These are phyloP conservation scores for Arctocebus calabarensis DNA, from an alignment of 2,797 vertebrate genomes.

Conservation along the genomic window DNA sequence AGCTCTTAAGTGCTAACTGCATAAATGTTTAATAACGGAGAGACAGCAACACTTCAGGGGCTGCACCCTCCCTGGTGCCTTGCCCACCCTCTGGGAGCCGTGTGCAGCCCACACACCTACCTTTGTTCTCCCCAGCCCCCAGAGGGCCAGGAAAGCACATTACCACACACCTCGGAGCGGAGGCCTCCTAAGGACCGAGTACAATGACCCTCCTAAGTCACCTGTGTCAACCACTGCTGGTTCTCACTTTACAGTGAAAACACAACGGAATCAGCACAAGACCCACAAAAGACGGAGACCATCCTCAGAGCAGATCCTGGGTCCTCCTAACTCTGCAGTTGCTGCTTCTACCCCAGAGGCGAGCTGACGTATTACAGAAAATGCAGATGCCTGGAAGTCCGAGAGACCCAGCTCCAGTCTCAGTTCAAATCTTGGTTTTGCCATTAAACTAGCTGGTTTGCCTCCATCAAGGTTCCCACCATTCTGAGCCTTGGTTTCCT, in stretches of 20 bases:
- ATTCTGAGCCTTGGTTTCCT: background rate
- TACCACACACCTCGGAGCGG: background rate
- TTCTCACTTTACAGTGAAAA: background rate
- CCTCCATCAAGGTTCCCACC: too few species aligned
- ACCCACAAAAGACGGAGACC: background rate
- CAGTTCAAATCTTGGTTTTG: background rate
- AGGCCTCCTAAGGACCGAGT: background rate
- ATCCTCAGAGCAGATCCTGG: background rate
- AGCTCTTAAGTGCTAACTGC: conserved; percentile 54
- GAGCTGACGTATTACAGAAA: fast-evolving
- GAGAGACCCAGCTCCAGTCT: background rate
- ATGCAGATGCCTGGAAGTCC: fast-evolving
- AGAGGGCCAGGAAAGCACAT: background rate
- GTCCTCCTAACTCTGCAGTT: background rate
- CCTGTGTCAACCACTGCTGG: background rate
- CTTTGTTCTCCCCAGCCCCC: background rate
- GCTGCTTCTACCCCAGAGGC: background rate
- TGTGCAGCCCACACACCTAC: fast-evolving
- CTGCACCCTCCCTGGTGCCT: background rate
- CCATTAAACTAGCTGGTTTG: background rate
- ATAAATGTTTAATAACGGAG: conserved; percentile 68
- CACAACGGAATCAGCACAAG: background rate
- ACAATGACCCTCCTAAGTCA: background rate
- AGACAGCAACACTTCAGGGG: conserved; percentile 11
- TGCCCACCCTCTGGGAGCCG: background rate